Conservation (phyloP, 2,797 vertebrate species). For the Pangasius krempfi region DNA sequence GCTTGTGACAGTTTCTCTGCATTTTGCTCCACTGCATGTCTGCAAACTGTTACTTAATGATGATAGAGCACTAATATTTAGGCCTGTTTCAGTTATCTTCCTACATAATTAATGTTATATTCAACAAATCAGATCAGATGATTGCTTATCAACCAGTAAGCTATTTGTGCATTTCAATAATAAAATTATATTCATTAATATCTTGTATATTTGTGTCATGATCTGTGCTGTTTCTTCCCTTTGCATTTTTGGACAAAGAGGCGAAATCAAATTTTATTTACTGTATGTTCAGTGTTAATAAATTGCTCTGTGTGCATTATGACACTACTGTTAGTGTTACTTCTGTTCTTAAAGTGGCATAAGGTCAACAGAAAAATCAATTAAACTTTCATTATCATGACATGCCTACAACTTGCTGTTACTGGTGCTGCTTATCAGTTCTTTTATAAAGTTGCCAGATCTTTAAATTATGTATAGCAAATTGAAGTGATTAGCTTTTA, state of each 20-base stretch:
- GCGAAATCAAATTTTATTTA: background rate
- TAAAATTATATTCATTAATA: background rate
- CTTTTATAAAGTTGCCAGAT: background rate
- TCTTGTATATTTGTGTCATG: background rate
- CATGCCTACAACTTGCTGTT: background rate
- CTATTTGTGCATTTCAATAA: background rate
- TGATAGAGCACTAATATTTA: background rate
- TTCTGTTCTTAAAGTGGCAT: background rate
- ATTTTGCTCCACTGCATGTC: background rate
- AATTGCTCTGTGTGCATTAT: background rate
- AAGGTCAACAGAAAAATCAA: background rate
- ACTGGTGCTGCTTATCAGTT: background rate
- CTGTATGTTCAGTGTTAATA: background rate
- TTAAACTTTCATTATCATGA: background rate
- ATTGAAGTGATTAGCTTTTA: background rate
- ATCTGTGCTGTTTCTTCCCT: background rate
- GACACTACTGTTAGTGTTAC: background rate
- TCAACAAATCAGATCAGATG: background rate
- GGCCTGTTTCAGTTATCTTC: background rate
- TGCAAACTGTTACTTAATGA: background rate
- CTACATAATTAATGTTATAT: background rate
- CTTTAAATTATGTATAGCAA: background rate
- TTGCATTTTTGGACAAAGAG: background rate
- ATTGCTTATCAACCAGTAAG: background rate
- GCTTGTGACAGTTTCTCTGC: background rate